Evolutionary conservation across 2,797 vertebrate genomes (phyloP).

Genomic region (Phoeniculus purpureus): DNA sequence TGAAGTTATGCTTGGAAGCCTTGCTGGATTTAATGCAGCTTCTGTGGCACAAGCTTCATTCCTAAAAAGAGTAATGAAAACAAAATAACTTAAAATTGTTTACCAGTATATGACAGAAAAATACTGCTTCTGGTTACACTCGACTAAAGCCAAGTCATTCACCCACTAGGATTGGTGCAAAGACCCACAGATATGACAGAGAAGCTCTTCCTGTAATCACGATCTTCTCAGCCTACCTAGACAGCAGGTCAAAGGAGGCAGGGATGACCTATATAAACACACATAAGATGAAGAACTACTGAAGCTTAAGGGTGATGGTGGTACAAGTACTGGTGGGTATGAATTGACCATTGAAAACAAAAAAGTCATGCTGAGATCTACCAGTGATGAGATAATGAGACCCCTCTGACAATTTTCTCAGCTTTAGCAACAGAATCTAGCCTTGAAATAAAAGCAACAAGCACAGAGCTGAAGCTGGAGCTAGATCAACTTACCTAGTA

Average conservation of each 20-base stretch:
- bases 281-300: background rate
- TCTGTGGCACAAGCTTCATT: constrained; percentile 13
- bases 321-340: background rate
- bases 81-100: background rate
- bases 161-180: background rate
- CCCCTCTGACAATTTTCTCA: background rate
- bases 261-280: background rate
- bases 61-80: constrained; percentile 46
- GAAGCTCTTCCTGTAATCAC: background rate
- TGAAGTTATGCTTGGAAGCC: background rate
- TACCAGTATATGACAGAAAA: background rate
- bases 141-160: background rate
- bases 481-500: constrained; percentile 79
- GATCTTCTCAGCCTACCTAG: background rate
- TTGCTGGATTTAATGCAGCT: background rate
- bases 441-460: background rate
- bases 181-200: background rate
- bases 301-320: background rate
- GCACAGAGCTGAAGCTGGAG: background rate
- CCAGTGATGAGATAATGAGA: background rate
- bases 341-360: background rate
- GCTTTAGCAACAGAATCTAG: background rate
- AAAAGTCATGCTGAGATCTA: background rate
- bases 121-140: background rate
- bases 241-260: background rate